These are phyloP conservation scores for Gallinago solitaria DNA, from an alignment of 2,797 vertebrate species.

Conservation along the genomic window DNA sequence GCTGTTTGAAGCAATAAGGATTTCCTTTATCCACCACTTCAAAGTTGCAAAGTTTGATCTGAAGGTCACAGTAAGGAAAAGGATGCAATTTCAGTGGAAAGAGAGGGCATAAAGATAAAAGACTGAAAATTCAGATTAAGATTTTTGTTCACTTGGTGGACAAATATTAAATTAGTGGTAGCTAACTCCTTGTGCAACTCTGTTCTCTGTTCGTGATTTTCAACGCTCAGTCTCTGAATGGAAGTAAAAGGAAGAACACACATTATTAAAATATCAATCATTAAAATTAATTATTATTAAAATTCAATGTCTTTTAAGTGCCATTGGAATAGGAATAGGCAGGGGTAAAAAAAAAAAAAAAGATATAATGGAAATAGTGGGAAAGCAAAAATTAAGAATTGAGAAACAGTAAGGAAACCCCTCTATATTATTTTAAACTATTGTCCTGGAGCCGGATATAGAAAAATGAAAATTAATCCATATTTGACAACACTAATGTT, in stretches of 20 bases:
- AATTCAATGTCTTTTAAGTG: background rate
- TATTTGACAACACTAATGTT: background rate
- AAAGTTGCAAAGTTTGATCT: background rate
- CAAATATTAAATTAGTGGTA: background rate
- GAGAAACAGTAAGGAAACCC: background rate
- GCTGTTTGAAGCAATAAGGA: background rate
- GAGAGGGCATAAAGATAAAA: background rate
- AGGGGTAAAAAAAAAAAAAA: background rate
- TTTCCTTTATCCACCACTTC: background rate
- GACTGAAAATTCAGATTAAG: background rate
- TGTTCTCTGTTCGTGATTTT: background rate
- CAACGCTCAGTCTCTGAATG: background rate
- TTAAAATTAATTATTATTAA: background rate
- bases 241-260: background rate
- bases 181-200: background rate
- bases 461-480: background rate
- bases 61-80: background rate
- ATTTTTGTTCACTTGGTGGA: background rate
- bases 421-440: background rate
- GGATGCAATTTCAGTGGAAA: background rate
- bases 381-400: background rate
- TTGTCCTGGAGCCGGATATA: background rate
- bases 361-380: background rate
- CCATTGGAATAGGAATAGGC: background rate
- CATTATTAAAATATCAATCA: background rate